phyloP scores from a whole-genome alignment of 2,797 vertebrate species.

The Rhincodon typus region DNA sequence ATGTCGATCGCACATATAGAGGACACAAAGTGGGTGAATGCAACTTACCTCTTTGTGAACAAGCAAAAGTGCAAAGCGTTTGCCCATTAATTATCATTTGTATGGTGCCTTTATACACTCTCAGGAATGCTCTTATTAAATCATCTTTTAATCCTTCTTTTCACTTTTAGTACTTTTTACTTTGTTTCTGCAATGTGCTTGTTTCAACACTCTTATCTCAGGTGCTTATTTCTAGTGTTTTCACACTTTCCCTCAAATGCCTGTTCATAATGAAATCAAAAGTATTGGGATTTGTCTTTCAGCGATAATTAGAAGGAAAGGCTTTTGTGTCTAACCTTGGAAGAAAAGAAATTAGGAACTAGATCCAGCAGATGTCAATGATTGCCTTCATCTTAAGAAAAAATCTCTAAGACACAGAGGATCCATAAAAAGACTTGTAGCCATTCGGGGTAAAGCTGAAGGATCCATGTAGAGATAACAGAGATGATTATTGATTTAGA shows the following conservation, averaged over 20 bases:
- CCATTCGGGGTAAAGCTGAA: not conserved
- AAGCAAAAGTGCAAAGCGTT: not conserved
- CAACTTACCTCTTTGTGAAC: not conserved
- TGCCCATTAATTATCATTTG: not conserved
- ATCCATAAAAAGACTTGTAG: not conserved
- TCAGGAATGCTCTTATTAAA: not conserved
- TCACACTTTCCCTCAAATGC: not conserved
- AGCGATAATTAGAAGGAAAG: not conserved
- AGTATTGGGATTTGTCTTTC: not conserved
- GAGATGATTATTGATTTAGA: constrained; percentile 6
- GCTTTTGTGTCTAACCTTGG: not conserved
- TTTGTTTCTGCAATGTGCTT: not conserved
- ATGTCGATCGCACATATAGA: not conserved
- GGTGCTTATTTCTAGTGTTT: not conserved
- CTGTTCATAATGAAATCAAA: not conserved
- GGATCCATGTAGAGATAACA: not conserved
- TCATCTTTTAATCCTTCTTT: not conserved
- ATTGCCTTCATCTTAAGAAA: not conserved
- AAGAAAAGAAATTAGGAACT: not conserved
- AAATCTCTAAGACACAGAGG: not conserved
- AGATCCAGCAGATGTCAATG: not conserved
- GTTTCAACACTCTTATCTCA: not conserved
- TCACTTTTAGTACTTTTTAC: not conserved
- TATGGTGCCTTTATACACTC: not conserved
- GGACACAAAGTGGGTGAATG: not conserved